phyloP scores from a whole-genome alignment of 2,113 vertebrate genomes.

The Cepphus grylle region DNA sequence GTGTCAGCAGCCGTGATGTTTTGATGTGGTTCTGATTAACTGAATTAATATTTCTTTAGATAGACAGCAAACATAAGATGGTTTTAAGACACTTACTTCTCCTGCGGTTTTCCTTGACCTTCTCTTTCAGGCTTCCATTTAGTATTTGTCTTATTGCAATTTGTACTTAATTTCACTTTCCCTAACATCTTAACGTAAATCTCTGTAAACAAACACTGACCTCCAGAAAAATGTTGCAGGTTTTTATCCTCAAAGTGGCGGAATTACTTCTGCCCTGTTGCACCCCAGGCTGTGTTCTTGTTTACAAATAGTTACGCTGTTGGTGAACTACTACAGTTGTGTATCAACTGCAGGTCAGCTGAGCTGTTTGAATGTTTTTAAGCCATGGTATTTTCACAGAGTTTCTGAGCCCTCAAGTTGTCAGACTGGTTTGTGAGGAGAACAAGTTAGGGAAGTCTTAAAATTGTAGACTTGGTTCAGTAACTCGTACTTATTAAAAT shows the following conservation, averaged over 20 bases:
- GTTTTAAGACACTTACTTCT: neutral
- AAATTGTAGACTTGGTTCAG: neutral
- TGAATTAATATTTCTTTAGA: neutral
- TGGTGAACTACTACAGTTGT: neutral
- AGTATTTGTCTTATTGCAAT: neutral
- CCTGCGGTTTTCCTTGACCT: neutral
- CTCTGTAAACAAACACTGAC: neutral
- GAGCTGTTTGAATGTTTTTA: neutral
- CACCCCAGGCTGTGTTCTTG: neutral
- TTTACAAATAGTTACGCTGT: neutral
- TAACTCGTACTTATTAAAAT: neutral
- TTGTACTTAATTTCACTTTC: neutral
- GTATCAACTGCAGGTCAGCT: neutral
- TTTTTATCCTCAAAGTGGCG: neutral
- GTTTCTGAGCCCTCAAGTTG: neutral
- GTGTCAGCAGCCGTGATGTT: neutral
- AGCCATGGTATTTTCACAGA: neutral
- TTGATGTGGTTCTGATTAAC: neutral
- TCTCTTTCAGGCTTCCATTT: neutral
- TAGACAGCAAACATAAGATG: neutral
- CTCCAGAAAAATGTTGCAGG: neutral
- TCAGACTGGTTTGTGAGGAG: neutral
- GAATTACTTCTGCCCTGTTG: neutral
- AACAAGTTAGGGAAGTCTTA: neutral
- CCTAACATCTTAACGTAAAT: neutral